Conservation (phyloP, 2,888 invertebrate genomes). For the Ectemnius lituratus region DNA sequence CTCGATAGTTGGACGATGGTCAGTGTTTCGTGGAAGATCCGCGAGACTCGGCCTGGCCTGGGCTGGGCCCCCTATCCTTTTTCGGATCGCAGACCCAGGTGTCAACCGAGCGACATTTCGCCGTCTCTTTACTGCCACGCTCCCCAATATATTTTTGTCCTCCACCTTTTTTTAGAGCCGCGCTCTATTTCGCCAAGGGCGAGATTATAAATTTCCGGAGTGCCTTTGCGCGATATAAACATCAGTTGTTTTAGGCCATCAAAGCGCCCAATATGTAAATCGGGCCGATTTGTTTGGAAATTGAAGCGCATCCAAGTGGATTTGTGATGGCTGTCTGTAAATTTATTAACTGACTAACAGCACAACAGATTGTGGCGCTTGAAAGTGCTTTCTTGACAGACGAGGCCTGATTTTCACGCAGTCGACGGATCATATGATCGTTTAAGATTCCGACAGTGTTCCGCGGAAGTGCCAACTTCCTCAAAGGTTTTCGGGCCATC, state of each 20-base stretch:
- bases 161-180: neutral
- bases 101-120: slow-evolving; percentile 7
- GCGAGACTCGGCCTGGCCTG: neutral
- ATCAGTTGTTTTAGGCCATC: no score
- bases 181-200: neutral
- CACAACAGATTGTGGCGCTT: no score
- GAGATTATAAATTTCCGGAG: neutral
- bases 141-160: slow-evolving; percentile 1
- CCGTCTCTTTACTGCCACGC: slow-evolving; percentile 3
- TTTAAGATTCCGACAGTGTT: slow-evolving; percentile 66
- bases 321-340: no score
- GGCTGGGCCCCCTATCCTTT: neutral
- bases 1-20: slow-evolving; percentile 26
- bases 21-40: slow-evolving; percentile 12
- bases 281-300: no score
- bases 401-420: slow-evolving; percentile 10
- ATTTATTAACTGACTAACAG: no score
- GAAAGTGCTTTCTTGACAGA: no score
- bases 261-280: no score
- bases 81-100: slow-evolving; percentile 5
- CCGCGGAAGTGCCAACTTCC: slow-evolving; percentile 69
- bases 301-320: no score
- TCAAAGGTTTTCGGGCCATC: slow-evolving; percentile 46
- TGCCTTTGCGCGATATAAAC: no score
- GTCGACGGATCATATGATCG: slow-evolving; percentile 46